phyloP scores from a whole-genome alignment of 1,140 invertebrate species.

The Globodera rostochiensis region DNA sequence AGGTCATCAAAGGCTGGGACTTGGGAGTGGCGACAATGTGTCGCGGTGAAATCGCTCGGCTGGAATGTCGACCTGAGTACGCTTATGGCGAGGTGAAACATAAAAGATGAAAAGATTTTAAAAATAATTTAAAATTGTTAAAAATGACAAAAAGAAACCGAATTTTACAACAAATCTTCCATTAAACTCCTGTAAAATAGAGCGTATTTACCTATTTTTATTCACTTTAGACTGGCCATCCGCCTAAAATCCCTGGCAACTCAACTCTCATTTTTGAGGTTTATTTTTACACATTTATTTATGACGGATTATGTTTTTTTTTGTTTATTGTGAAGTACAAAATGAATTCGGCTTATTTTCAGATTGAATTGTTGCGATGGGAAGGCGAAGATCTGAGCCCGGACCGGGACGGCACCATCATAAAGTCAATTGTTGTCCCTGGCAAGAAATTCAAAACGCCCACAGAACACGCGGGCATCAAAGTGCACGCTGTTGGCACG shows the following conservation, averaged over 20 bases:
- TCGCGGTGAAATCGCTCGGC: conserved; percentile 79
- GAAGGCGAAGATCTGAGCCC: conserved; percentile 67
- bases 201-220: neutral
- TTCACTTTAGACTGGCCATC: conserved; percentile 71
- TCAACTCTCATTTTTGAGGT: conserved; percentile 87
- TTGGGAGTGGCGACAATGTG: conserved; percentile 91
- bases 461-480: conserved; percentile 75
- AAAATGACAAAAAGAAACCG: too few relatives aligned
- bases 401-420: conserved; percentile 80
- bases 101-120: neutral
- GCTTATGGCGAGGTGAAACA: conserved; percentile 77
- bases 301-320: too few relatives aligned
- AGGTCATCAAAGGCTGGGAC: conserved; percentile 93
- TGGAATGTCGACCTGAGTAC: conserved; percentile 87
- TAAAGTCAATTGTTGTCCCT: conserved; percentile 74
- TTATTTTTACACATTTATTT: conserved; percentile 47
- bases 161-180: too few relatives aligned
- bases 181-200: too few relatives aligned
- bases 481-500: conserved; percentile 79
- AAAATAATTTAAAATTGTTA: too few relatives aligned
- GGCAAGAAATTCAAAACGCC: conserved; percentile 77
- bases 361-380: conserved; percentile 66
- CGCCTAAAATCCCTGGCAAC: conserved; percentile 86
- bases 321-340: conserved; percentile 10
- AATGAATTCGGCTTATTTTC: conserved; percentile 67